Base-by-base conservation (phyloP, 2,113 vertebrate genomes). In the Lepidothrix coronata region DNA sequence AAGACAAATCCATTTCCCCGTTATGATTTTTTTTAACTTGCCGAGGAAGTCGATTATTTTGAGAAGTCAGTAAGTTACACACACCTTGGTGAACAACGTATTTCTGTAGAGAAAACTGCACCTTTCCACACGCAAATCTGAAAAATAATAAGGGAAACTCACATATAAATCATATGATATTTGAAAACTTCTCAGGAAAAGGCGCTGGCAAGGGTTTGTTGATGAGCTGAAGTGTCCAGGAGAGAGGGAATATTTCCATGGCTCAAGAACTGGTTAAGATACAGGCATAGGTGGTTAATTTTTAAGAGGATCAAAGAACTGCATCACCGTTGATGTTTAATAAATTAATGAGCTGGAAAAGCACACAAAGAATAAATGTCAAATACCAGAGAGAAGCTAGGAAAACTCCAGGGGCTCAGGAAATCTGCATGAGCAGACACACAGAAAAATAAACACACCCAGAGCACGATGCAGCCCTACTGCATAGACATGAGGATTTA, bases 311-410 rank as follows among this genome's bases (percentile, higher is more conserved):
- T 88, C 55, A 37, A 90, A 95, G 72, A 55, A 23, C 49, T 74
- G 46, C 24, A 59, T 92, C 77, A 81, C 57, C 3, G 2, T 5
- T 85, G 76, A 74, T 67, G 72, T 61, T 95, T 95, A 89, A 97
- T 81, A 77, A 87, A 89, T 89, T 89, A 93, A 91, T 75, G 57
- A 89, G 44, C 67, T 49, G 79, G 80, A 89, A 95, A 91, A 93
- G 41, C 48, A 82, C 61, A 33, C 22, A 39, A 72, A 78, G 66
- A 87, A 65, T 78, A 81, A 91, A 63, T 24, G 77, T 81, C 74
- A 87, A 85, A 72, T 31, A 61, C 19, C 48, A 65, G 44, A 71
- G 30, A 84, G 61, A 71, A 74, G 55, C 72, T 30, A 41, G 76
- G 78, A 87, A 67, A 95, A 72, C 44, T 75, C 65, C 84, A 76